phyloP scores from a whole-genome alignment of 1,140 invertebrate genomes.

The Mycetomoellerius zeteki region DNA sequence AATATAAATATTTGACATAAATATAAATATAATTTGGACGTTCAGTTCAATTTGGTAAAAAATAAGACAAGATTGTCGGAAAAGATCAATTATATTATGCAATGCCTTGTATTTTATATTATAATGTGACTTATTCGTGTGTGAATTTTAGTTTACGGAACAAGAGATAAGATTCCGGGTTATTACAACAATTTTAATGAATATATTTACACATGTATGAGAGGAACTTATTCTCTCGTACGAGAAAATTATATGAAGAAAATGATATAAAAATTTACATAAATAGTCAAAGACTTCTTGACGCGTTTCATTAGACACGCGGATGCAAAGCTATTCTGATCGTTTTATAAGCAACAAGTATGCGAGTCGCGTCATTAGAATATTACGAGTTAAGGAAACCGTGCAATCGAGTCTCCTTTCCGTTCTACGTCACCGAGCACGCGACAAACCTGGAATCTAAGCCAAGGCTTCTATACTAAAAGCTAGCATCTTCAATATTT shows the following conservation, averaged over 20 bases:
- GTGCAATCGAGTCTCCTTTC: neutral
- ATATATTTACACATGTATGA: neutral
- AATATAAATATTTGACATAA: neutral
- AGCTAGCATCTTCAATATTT: slow-evolving; percentile 35
- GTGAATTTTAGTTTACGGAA: neutral
- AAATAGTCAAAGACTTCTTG: neutral
- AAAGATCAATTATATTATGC: neutral
- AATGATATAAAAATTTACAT: neutral
- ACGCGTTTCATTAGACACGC: slow-evolving; percentile 21
- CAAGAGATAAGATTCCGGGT: neutral
- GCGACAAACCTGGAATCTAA: slow-evolving; percentile 77
- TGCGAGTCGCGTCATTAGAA: slow-evolving; percentile 25
- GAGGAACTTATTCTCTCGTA: neutral
- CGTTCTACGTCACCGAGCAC: slow-evolving; percentile 61
- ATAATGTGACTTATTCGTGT: neutral
- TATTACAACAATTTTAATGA: neutral
- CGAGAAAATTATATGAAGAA: neutral
- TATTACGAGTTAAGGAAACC: slow-evolving; percentile 32
- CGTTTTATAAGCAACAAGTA: slow-evolving; percentile 29
- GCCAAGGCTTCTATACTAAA: slow-evolving; percentile 71
- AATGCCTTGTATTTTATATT: neutral
- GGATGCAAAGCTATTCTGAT: slow-evolving; percentile 10
- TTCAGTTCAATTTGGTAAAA: neutral
- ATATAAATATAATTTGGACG: neutral
- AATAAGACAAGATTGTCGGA: neutral